Percentiles rank a stretch among this genome's conserved stretches.
Conservation (phyloP, 2,888 invertebrate species). For the Rambutsinella grinnellia region DNA sequence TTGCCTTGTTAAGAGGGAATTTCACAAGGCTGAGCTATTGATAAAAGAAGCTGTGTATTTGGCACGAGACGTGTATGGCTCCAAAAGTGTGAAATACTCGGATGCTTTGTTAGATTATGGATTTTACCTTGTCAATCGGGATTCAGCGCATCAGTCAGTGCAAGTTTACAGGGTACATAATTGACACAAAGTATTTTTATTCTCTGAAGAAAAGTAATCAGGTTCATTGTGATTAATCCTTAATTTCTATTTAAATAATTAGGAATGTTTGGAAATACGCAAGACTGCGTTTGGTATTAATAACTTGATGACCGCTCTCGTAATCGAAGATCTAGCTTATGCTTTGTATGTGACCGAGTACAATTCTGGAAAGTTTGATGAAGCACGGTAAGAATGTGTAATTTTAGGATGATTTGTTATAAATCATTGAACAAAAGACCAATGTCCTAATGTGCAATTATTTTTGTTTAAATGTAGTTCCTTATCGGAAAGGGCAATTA, state of each 20-base stretch:
- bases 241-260: constrained; percentile 71
- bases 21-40: constrained; percentile 83
- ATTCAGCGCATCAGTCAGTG: constrained; percentile 87
- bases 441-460: too few relatives aligned
- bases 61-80: constrained; percentile 73
- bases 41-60: constrained; percentile 85
- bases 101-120: constrained; percentile 90
- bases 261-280: constrained; percentile 76
- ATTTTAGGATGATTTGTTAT: too few relatives aligned
- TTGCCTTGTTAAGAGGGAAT: constrained; percentile 90
- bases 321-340: constrained; percentile 93
- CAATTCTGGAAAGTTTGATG: constrained; percentile 86
- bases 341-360: constrained; percentile 94
- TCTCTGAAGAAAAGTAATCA: background rate
- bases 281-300: constrained; percentile 84
- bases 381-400: constrained; percentile 80
- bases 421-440: too few relatives aligned
- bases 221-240: background rate
- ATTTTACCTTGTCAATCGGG: constrained; percentile 90
- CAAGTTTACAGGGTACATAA: constrained; percentile 80
- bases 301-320: constrained; percentile 89
- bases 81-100: constrained; percentile 76
- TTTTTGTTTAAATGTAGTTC: too few relatives aligned
- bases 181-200: background rate
- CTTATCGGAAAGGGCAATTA: constrained; percentile 86